phyloP scores from a whole-genome alignment of 2,888 invertebrate genomes.

The Drosophila tanythrix region DNA sequence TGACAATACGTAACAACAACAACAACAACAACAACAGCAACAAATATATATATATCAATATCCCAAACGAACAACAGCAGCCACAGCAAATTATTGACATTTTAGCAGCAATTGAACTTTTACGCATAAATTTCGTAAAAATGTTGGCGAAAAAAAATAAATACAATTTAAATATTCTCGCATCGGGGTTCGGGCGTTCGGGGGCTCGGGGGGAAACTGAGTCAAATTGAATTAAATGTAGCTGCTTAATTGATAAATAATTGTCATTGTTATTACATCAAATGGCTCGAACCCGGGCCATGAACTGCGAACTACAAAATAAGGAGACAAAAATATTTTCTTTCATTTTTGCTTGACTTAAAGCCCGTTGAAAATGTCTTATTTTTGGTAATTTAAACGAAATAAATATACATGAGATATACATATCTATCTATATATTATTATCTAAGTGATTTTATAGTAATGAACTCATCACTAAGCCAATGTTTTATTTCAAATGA shows the following conservation, averaged over 20 bases:
- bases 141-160: slow-evolving; percentile 1
- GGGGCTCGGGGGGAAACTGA: neutral
- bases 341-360: neutral
- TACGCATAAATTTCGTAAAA: slow-evolving; percentile 64
- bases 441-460: neutral
- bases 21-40: slow-evolving; percentile 27
- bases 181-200: neutral
- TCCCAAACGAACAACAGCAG: slow-evolving; percentile 26
- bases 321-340: neutral
- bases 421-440: too few species aligned
- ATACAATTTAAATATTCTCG: slow-evolving; percentile 19
- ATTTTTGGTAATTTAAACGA: neutral
- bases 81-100: slow-evolving; percentile 72
- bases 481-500: neutral
- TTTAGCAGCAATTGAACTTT: slow-evolving; percentile 79
- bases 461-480: neutral
- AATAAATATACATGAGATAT: neutral
- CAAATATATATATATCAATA: slow-evolving; percentile 46
- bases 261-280: slow-evolving; percentile 64
- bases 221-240: slow-evolving; percentile 66
- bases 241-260: slow-evolving; percentile 76
- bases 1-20: slow-evolving; percentile 40
- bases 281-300: slow-evolving; percentile 27
- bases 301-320: slow-evolving; percentile 14
- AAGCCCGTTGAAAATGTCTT: neutral